phyloP scores from a whole-genome alignment of 1,140 invertebrate genomes.

The Microvelia longipes region DNA sequence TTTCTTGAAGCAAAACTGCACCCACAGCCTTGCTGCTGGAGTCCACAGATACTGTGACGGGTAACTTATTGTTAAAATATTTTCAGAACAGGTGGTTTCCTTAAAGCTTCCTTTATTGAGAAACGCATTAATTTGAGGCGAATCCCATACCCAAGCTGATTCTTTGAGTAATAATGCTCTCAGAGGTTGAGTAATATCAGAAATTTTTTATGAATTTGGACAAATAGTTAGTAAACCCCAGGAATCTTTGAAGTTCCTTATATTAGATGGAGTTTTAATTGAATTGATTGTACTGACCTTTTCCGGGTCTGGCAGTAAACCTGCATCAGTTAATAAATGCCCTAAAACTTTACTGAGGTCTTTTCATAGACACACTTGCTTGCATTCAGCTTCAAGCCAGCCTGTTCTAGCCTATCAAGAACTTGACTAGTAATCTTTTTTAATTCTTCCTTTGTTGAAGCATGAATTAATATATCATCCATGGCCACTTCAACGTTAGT shows the following conservation, averaged over 20 bases:
- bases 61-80: slow-evolving; percentile 20
- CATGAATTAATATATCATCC: neutral
- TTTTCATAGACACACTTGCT: neutral
- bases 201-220: neutral
- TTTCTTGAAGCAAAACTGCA: slow-evolving; percentile 25
- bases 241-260: slow-evolving; percentile 17
- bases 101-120: slow-evolving; percentile 16
- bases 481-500: neutral
- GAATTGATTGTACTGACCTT: slow-evolving; percentile 18
- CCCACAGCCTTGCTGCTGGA: slow-evolving; percentile 22
- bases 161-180: neutral
- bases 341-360: slow-evolving; percentile 6
- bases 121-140: neutral
- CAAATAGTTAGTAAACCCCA: slow-evolving; percentile 21
- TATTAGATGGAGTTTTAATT: slow-evolving; percentile 17
- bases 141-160: neutral
- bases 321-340: slow-evolving; percentile 7
- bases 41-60: slow-evolving; percentile 6
- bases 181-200: neutral
- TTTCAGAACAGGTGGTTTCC: slow-evolving; percentile 10
- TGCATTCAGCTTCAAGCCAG: neutral
- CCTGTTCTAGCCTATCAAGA: neutral
- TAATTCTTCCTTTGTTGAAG: neutral
- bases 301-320: slow-evolving; percentile 7
- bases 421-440: neutral